Conservation (phyloP, 2,797 vertebrate species). For the Malacoctenus gilli region DNA sequence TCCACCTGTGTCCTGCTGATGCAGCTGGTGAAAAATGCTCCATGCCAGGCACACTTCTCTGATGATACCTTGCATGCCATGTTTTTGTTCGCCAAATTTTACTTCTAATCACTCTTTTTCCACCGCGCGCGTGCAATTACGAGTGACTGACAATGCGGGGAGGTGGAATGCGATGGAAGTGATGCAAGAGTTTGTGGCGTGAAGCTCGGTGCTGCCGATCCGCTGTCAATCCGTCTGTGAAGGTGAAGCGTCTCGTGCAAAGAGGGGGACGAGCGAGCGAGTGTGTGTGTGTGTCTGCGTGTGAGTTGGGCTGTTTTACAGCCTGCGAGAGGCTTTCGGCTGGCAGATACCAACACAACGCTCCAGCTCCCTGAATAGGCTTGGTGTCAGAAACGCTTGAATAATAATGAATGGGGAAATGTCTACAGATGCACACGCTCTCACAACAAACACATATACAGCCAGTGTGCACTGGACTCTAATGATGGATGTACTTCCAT, state of each 20-base stretch:
- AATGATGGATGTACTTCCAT: constrained; percentile 54
- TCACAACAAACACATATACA: constrained; percentile 21
- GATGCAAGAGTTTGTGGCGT: constrained; percentile 10
- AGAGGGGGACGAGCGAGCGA: no score
- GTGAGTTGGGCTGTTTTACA: no score
- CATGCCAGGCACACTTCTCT: constrained; percentile 58
- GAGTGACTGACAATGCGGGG: constrained; percentile 40
- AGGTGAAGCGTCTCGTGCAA: background rate
- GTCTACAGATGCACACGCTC: constrained; percentile 29
- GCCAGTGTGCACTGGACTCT: constrained; percentile 27
- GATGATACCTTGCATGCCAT: constrained; percentile 62
- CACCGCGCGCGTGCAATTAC: constrained; percentile 42
- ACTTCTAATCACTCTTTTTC: constrained; percentile 62
- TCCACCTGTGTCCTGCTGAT: constrained; percentile 72
- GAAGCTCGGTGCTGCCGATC: no score
- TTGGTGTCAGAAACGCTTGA: constrained; percentile 33
- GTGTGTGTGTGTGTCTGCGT: no score
- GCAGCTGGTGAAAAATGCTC: constrained; percentile 66
- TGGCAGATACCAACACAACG: no score
- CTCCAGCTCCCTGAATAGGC: constrained; percentile 16
- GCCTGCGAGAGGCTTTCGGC: no score
- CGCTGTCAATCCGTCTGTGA: constrained; percentile 6
- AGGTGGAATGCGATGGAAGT: constrained; percentile 40
- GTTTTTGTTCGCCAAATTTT: constrained; percentile 62
- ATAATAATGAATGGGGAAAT: constrained; percentile 41